phyloP scores from a whole-genome alignment of 1,140 invertebrate genomes.

The Neodiprion virginianus region DNA sequence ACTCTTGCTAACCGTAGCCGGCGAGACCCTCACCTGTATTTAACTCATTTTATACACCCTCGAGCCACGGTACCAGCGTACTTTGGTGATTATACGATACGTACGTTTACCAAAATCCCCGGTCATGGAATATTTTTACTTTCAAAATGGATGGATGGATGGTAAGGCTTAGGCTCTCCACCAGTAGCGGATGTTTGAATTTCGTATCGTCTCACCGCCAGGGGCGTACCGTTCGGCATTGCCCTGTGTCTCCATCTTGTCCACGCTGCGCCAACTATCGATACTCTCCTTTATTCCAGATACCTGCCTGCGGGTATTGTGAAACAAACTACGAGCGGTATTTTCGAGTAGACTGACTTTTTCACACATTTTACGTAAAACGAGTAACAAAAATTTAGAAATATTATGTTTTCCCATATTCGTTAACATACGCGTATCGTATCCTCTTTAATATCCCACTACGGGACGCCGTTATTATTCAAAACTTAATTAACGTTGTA shows the following conservation, averaged over 20 bases:
- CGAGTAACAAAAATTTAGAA: too few species aligned
- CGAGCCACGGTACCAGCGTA: neutral
- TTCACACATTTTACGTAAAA: neutral
- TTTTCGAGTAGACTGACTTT: neutral
- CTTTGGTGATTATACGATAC: neutral
- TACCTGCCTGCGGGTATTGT: neutral
- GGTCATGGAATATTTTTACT: constrained; percentile 52
- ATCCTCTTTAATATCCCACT: too few species aligned
- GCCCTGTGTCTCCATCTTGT: constrained; percentile 25
- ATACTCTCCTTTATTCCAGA: neutral
- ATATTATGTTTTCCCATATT: too few species aligned
- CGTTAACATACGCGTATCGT: too few species aligned
- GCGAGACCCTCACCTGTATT: neutral
- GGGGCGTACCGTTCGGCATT: constrained; percentile 30
- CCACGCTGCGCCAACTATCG: constrained; percentile 16
- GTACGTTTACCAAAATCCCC: constrained; percentile 35
- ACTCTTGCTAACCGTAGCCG: neutral
- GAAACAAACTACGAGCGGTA: neutral
- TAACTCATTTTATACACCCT: neutral
- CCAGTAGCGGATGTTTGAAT: constrained; percentile 38
- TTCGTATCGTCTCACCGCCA: constrained; percentile 24
- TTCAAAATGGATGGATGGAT: constrained; percentile 49
- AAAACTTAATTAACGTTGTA: too few species aligned
- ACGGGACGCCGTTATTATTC: too few species aligned
- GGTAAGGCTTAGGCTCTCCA: neutral